Evolutionary conservation across 92 coral and sea anemone genomes (phyloP).

Genomic region (Phenganax subtilis): DNA sequence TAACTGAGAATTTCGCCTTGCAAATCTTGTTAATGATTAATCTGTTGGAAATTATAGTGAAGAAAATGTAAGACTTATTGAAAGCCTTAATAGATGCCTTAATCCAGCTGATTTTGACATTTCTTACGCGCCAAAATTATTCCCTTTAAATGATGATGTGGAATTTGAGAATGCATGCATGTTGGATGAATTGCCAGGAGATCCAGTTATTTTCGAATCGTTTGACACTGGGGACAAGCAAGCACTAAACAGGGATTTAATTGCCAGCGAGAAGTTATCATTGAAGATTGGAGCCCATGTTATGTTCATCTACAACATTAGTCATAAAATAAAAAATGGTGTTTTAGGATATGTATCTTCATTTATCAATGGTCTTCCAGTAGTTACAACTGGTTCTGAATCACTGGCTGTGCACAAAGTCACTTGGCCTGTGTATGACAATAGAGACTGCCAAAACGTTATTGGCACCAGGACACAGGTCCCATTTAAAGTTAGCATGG

Average conservation of each 20-base stretch:
- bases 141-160: conserved; percentile 51
- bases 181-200: conserved; percentile 37
- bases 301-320: conserved; percentile 46
- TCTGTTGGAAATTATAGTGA: conserved; percentile 28
- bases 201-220: conserved; percentile 33
- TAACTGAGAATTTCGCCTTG: conserved; percentile 36
- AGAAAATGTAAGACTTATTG: background rate
- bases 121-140: conserved; percentile 39
- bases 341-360: conserved; percentile 25
- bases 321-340: conserved; percentile 42
- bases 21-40: conserved; percentile 14
- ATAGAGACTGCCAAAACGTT: background rate
- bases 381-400: conserved; percentile 9
- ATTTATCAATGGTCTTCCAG: conserved; percentile 26
- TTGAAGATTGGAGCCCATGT: conserved; percentile 49
- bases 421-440: conserved; percentile 38
- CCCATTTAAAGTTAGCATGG: conserved; percentile 16
- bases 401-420: background rate
- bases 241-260: conserved; percentile 23
- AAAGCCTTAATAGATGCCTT: conserved; percentile 35
- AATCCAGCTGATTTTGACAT: conserved; percentile 43
- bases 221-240: conserved; percentile 40
- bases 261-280: conserved; percentile 35
- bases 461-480: conserved; percentile 32
- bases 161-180: conserved; percentile 38